Evolutionary conservation across 2,797 vertebrate species (phyloP), one percentile per base, ranked within the genome.

Genomic region (Oreochromis mossambicus): DNA sequence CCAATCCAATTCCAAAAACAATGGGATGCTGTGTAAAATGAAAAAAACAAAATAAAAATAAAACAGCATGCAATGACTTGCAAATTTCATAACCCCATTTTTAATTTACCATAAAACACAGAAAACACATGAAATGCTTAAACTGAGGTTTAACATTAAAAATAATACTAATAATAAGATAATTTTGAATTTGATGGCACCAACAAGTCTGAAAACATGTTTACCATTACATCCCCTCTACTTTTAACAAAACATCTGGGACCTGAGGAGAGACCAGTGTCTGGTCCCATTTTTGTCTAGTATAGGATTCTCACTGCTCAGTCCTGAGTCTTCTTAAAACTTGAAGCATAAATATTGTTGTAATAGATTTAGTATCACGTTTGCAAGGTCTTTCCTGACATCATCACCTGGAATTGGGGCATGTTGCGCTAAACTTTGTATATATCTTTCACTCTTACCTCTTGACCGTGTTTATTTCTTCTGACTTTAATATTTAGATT

Each of bases 251-350:
- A 63, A 63, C 58, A 63, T 63, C 58, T 63, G 58, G 17, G 6
- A 63, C 36, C 1, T 63, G 58, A 63, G 17, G 58, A 63, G 32
- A n/a, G 32, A 63, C 17, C 1, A n/a, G 58, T 0, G 17, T 63
- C 58, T 63, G 58, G 10, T 36, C 32, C 10, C 17, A 7, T 63
- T 63, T 36, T 36, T 63, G 32, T 7, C 10, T 63, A 63, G 58
- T 1, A 5, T 36, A 36, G n/a, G 10, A 63, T 36, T 63, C 32
- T n/a, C 17, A 36, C 32, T 63, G 58, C 32, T 63, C 32, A 13
- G 7, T 6, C 58, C 32, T 63, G 32, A 63, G 17, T 12, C 10
- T 36, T 63, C 17, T 63, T 8, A 7, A 63, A 63, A 36, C 10
- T n/a, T 2, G 17, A n/a, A 63, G 58, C 10, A 63, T 63, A n/a